Conservation (phyloP, 1,140 invertebrate genomes). For the Physella acuta region DNA sequence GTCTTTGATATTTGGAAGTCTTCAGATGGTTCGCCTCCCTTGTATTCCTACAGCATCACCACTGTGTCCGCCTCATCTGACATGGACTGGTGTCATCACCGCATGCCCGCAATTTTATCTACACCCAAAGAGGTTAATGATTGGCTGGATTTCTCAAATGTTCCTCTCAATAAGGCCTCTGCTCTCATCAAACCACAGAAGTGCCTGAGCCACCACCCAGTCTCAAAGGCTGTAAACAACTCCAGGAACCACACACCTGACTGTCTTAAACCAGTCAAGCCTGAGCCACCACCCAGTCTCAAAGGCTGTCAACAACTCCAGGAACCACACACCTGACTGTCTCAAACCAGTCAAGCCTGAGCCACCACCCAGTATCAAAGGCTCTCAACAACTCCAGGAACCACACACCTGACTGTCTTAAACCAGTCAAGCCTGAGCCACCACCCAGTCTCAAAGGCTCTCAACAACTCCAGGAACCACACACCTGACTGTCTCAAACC, state of each 20-base stretch:
- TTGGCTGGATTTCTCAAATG: slow-evolving; percentile 71
- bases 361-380: background rate
- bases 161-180: slow-evolving; percentile 55
- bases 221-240: slow-evolving; percentile 74
- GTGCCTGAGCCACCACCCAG: slow-evolving; percentile 69
- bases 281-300: no score
- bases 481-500: no score
- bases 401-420: no score
- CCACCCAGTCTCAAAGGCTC: no score
- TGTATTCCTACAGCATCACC: slow-evolving; percentile 77
- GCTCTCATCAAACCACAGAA: slow-evolving; percentile 57
- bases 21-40: slow-evolving; percentile 62
- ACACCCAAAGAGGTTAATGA: slow-evolving; percentile 71
- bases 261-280: slow-evolving; percentile 66
- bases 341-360: no score
- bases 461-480: no score
- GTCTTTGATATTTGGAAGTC: slow-evolving; percentile 73
- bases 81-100: slow-evolving; percentile 75
- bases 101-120: slow-evolving; percentile 77
- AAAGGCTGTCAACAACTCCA: no score
- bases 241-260: slow-evolving; percentile 71
- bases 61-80: slow-evolving; percentile 75
- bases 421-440: no score
- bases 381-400: no score
- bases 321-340: no score